Percentiles rank a stretch among this genome's conserved stretches.
These are phyloP conservation scores for Boulengeromyrus knoepffleri DNA, from an alignment of 2,113 vertebrate genomes.

Conservation along the genomic window DNA sequence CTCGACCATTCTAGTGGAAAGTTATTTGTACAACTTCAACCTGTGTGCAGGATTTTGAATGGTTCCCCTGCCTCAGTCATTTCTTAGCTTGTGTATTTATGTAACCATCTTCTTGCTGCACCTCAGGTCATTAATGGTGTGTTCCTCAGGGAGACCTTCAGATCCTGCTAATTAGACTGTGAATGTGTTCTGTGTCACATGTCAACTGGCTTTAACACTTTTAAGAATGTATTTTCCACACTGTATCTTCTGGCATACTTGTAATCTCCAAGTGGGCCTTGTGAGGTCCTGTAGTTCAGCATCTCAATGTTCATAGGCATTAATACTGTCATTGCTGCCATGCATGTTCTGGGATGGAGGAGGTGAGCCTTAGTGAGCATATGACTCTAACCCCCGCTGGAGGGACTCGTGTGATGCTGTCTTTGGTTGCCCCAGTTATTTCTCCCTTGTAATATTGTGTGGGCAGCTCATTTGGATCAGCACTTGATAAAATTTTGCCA, in stretches of 20 bases:
- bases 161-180: slow-evolving; percentile 58
- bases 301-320: background rate
- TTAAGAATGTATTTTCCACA: background rate
- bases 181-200: slow-evolving; percentile 55
- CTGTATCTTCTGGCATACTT: background rate
- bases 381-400: background rate
- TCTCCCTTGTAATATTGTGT: background rate
- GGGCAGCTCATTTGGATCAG: background rate
- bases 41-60: background rate
- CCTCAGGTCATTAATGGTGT: slow-evolving; percentile 36
- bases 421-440: background rate
- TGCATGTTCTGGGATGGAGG: background rate
- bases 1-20: background rate
- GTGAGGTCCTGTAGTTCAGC: background rate
- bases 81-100: slow-evolving; percentile 13
- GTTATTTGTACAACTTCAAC: background rate
- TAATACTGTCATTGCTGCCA: background rate
- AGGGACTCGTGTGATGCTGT: background rate
- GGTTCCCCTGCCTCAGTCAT: background rate
- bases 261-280: background rate
- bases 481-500: background rate
- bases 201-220: slow-evolving; percentile 44
- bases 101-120: slow-evolving; percentile 22
- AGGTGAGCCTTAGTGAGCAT: background rate
- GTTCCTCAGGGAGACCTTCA: slow-evolving; percentile 53